phyloP scores from a whole-genome alignment of 2,113 vertebrate genomes.

The Piaya cayana region DNA sequence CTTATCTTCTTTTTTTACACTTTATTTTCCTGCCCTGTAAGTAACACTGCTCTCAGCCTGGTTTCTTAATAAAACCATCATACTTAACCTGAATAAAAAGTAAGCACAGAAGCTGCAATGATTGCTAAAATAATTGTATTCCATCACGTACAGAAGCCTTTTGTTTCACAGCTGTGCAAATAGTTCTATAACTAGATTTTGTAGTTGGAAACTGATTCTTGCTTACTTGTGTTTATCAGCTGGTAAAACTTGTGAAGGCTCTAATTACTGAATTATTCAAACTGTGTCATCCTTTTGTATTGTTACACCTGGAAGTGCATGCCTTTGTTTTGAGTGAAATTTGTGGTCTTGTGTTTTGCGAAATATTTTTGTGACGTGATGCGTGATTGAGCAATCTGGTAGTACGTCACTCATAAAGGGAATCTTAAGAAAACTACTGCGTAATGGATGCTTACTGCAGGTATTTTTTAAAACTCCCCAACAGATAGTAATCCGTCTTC shows the following conservation, averaged over 20 bases:
- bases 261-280: neutral
- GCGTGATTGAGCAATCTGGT: neutral
- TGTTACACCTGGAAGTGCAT: neutral
- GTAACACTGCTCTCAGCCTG: neutral
- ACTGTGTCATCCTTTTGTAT: neutral
- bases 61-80: conserved; percentile 61
- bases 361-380: neutral
- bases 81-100: conserved; percentile 12
- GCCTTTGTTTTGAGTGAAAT: neutral
- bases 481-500: neutral
- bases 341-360: neutral
- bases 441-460: neutral
- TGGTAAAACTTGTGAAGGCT: neutral
- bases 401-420: neutral
- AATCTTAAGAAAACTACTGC: neutral
- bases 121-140: neutral
- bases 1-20: neutral
- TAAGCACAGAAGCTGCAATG: neutral
- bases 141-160: neutral
- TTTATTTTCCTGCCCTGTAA: neutral
- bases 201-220: neutral
- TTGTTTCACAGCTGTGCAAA: neutral
- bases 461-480: neutral
- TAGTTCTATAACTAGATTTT: neutral
- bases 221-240: neutral